Base-by-base conservation (phyloP, 2,113 vertebrate genomes). In the Coreoperca whiteheadi region DNA sequence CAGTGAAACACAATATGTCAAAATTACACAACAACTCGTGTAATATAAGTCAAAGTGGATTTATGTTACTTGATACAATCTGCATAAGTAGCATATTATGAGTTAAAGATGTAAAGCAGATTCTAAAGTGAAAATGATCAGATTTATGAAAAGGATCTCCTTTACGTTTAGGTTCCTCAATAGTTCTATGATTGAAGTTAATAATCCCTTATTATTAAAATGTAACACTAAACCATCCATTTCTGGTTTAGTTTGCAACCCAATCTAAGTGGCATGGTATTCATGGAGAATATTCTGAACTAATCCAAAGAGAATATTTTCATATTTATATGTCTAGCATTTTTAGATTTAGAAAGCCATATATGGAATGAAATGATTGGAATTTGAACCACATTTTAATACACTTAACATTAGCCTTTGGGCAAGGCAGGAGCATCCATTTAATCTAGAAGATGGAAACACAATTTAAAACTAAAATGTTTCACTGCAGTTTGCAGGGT, bases 1-100 rank as follows among this genome's bases (percentile, higher is more conserved):
- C 41, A 74, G 46, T 53, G 25, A 82, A 76, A 48, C 32, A 68
- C 18, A 16, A 77, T 51, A 32, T 56, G 28, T 56, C 46, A 6
- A 11, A 82, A 8, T 71, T 32, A 28, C 67, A 54, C 11, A 67
- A 25, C 28, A 50, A 53, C 50, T 53, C 6, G 50, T 53, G 41
- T 41, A 46, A 82, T 71, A 50, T 56, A 50, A 48, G 3, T 57
- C 18, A 51, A 51, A 66, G 23, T 4, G 43, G 39, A n/a, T 82
- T 87, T 79, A 51, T 66, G 50, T 76, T 59, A 76, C 37, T 37
- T 32, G 65, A 66, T 51, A 65, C 30, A 15, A 59, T 75, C 1
- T 51, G 34, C 28, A 51, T 6, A 46, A 77, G n/a, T 12, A 51
- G 15, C 30, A 30, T 41, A 16, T 60, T 81, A 78, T 60, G 57